Evolutionary conservation across 2,113 vertebrate genomes (phyloP), one percentile per base, ranked within the genome.

Genomic region (Taxidea taxus): DNA sequence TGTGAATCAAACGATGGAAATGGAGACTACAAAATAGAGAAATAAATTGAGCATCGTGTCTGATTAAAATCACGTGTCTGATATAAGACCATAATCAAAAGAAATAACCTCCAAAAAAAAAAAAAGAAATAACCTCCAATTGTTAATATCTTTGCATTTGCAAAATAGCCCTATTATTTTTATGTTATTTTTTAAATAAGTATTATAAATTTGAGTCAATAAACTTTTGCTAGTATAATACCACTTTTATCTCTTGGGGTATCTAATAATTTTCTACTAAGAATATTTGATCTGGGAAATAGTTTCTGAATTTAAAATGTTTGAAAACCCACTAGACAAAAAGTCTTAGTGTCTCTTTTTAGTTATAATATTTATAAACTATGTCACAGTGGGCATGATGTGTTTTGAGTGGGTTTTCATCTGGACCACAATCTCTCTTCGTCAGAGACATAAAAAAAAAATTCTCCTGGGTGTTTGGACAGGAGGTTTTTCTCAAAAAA

Each of bases 121-220:
- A n/a, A 88, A 95, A 6, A 77, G 11, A 16, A 90, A 16, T 86
- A 92, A 77, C 66, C 62, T 90, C 60, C 13, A 66, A 20, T 70
- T 87, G 86, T 82, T 34, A 66, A 51, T 91, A 83, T 84, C 37
- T 90, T 90, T 92, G 27, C 70, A 87, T 66, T 75, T 39, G 31
- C 44, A 92, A 96, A 97, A 81, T 9, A 49, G 37, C 16, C 64
- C 77, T 82, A 82, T 29, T 75, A 31, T 95, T 94, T 88, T 87
- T 16, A 60, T 25, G 8, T 85, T 90, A 15, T 39, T 54, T 49
- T 44, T 85, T 62, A 91, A 64, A 58, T 54, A 23, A 15, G 21
- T 34, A 60, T 85, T 91, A 91, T 39, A 81, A 77, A 86, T 74
- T 89, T 96, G 37, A 81, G 62, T 51, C 91, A 94, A 93, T 64